Evolutionary conservation across 2,113 vertebrate species (phyloP).

Genomic region (Cairina moschata): DNA sequence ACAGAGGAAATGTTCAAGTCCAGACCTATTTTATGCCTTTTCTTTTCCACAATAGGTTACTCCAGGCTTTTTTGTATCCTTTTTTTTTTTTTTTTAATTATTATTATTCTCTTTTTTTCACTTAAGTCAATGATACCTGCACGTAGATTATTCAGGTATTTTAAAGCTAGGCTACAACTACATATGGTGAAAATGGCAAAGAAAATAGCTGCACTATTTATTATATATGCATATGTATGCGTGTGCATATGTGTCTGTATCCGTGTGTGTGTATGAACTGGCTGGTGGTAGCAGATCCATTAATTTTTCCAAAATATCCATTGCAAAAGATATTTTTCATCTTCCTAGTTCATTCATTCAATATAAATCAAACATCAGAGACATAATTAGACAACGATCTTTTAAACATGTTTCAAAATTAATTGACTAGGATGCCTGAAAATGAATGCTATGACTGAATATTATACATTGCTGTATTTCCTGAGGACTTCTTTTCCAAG

Average conservation of each 20-base stretch:
- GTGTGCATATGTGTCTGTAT: neutral
- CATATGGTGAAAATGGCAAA: neutral
- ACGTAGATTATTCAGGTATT: constrained; percentile 57
- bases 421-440: neutral
- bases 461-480: neutral
- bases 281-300: neutral
- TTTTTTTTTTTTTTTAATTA: neutral
- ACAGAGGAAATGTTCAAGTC: neutral
- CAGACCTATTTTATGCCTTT: neutral
- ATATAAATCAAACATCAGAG: neutral
- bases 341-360: neutral
- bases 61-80: constrained; percentile 35
- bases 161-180: constrained; percentile 13
- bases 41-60: constrained; percentile 28
- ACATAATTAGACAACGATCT: neutral
- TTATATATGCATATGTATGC: neutral
- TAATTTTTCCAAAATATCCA: neutral
- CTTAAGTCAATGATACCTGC: neutral
- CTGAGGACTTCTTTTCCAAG: neutral
- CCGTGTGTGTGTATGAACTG: neutral
- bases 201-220: neutral
- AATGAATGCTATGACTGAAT: neutral
- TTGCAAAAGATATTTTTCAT: neutral
- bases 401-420: neutral
- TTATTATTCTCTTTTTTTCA: constrained; percentile 32